Evolutionary conservation across 2,888 invertebrate genomes (phyloP).

Genomic region (Phengaris alcon): DNA sequence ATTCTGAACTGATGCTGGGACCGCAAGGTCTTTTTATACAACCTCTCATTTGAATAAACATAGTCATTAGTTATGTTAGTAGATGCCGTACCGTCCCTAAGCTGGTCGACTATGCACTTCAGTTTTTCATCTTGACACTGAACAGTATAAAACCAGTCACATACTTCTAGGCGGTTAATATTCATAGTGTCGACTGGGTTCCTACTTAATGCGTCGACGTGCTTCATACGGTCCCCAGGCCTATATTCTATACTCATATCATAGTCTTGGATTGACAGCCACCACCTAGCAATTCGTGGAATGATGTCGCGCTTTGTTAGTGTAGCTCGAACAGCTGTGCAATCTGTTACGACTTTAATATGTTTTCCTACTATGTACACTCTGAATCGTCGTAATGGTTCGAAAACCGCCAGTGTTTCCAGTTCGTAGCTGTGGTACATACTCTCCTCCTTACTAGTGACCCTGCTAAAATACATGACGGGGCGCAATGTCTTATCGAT

Average conservation of each 20-base stretch:
- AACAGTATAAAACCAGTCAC: constrained; percentile 42
- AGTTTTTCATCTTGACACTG: constrained; percentile 39
- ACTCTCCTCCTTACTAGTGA: constrained; percentile 42
- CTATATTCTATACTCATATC: constrained; percentile 47
- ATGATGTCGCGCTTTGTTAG: constrained; percentile 43
- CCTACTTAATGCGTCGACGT: constrained; percentile 49
- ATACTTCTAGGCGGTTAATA: constrained; percentile 36
- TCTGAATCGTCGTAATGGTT: constrained; percentile 39
- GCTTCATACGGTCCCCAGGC: constrained; percentile 44
- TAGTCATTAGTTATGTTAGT: constrained; percentile 38
- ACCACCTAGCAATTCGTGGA: constrained; percentile 49
- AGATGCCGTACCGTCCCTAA: constrained; percentile 31
- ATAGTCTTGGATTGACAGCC: constrained; percentile 46
- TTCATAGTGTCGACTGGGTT: constrained; percentile 39
- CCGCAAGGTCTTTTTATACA: constrained; percentile 42
- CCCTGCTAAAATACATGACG: constrained; percentile 45
- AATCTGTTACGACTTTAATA: constrained; percentile 44
- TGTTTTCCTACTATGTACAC: constrained; percentile 41
- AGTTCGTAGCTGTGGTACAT: constrained; percentile 50
- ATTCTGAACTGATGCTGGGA: too few relatives aligned
- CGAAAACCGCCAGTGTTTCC: constrained; percentile 43
- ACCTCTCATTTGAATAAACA: constrained; percentile 33
- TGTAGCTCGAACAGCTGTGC: constrained; percentile 44
- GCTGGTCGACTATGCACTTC: constrained; percentile 34
- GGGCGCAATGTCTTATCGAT: constrained; percentile 34